Base-by-base conservation (phyloP, 2,888 invertebrate species). In the Nemotelus nigrinus region DNA sequence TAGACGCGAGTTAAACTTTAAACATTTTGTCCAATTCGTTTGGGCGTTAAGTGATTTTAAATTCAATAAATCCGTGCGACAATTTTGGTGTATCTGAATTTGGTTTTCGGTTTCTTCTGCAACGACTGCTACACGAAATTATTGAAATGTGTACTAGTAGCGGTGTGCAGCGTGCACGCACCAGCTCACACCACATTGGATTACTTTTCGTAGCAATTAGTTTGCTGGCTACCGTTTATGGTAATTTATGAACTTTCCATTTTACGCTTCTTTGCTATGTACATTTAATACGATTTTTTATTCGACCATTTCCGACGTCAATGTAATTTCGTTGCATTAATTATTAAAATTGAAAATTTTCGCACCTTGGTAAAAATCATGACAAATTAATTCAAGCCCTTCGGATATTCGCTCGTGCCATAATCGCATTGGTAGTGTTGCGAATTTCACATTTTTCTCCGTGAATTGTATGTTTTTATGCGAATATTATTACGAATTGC, bases 231-330 rank as follows among this genome's bases (percentile, higher is more conserved):
- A 57, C 76, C 76, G 76, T 72, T 78, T 72, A 78, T 78, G 78
- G 78, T 78, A 78, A 78, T 78, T 78, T 78, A 71, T 78, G 65
- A 65, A 78, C 78, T 78, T 78, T 78, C 71, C 71, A 58, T 71
- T 77, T 70, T 8, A n/a, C 43, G 39, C 68, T 55, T 76, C 3
- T 39, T 50, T 76, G 7, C 58, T 60, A 68, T 53, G 55, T 10
- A 41, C 2, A 44, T 77, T n/a, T 25, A 7, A 70, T 55, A 48
- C 67, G 50, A 70, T 70, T 47, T 45, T 45, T 25, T 25, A 25
- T 25, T 25, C 25, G 25, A 25, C 25, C 25, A 25, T 25, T 25
- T 25, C 25, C 43, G 45, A 45, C 47, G 4, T n/a, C 65, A n/a
- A 10, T 10, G 47, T 63, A 7, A 10, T 63, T 63, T 43, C 43